A percentile compares a stretch with the other conserved stretches of the same genome.
phyloP scores from a whole-genome alignment of 2,113 vertebrate genomes.

The Vicugna pacos region DNA sequence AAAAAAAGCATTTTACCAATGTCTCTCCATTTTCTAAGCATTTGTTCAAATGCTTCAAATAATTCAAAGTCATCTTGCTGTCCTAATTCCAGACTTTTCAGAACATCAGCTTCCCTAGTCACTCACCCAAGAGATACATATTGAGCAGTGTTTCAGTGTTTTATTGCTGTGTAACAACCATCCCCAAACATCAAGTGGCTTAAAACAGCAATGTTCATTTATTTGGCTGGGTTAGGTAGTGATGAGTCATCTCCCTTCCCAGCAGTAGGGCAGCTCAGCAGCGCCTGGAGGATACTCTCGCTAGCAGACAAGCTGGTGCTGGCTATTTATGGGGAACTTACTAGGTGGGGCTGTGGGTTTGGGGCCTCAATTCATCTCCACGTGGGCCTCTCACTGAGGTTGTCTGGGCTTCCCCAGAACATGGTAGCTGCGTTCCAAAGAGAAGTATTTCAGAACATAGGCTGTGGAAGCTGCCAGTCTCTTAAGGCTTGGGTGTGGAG shows the following conservation, averaged over 20 bases:
- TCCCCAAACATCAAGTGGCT: background rate
- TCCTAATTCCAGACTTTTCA: background rate
- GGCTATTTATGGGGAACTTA: background rate
- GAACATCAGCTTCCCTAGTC: background rate
- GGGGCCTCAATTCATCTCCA: background rate
- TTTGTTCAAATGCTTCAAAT: background rate
- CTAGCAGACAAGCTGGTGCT: too few relatives aligned
- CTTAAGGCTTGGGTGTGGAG: background rate
- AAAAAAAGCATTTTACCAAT: background rate
- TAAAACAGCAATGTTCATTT: background rate
- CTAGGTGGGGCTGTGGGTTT: background rate
- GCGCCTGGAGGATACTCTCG: fast-evolving
- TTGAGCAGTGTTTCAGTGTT: background rate
- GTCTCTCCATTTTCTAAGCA: background rate
- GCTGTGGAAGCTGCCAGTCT: background rate
- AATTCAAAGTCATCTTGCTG: background rate
- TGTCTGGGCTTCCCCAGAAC: background rate
- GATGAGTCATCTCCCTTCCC: background rate
- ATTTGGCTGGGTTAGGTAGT: background rate
- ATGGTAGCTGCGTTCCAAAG: background rate
- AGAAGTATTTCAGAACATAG: background rate
- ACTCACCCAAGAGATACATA: too few relatives aligned
- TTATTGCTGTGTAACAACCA: background rate
- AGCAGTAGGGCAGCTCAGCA: background rate
- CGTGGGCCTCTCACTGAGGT: background rate